phyloP scores from a whole-genome alignment of 2,888 invertebrate genomes.

The Drosophila bunnanda region DNA sequence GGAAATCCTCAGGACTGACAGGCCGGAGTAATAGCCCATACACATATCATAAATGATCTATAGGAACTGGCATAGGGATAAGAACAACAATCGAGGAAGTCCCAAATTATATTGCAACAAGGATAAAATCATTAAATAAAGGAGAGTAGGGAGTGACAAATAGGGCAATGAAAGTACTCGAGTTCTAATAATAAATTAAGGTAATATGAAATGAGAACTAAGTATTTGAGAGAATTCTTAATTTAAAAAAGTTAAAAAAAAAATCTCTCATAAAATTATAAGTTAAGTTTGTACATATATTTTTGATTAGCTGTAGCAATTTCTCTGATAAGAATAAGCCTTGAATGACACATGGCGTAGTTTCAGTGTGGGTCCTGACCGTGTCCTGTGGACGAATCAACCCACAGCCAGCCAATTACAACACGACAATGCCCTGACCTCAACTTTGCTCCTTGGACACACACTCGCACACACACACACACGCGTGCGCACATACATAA shows the following conservation, averaged over 20 bases:
- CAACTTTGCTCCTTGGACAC: constrained; percentile 24
- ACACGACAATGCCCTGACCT: constrained; percentile 39
- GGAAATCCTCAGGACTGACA: constrained; percentile 45
- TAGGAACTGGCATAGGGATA: constrained; percentile 3
- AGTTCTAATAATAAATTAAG: neutral
- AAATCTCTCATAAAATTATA: neutral
- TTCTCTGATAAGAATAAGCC: neutral
- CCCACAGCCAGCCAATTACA: constrained; percentile 37
- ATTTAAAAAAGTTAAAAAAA: too few species aligned
- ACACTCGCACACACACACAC: constrained; percentile 7
- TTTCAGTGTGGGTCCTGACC: constrained; percentile 8
- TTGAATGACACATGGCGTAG: constrained; percentile 11
- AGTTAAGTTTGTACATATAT: neutral
- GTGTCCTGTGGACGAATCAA: constrained; percentile 13
- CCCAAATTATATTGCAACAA: constrained; percentile 18
- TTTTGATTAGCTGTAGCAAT: neutral
- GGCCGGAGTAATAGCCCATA: constrained; percentile 28
- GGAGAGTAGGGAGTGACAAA: neutral
- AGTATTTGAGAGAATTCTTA: too few species aligned
- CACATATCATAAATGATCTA: constrained; percentile 36
- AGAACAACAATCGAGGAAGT: constrained; percentile 26
- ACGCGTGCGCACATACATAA: neutral
- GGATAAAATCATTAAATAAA: neutral
- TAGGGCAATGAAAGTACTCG: neutral
- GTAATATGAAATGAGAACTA: too few species aligned